Base-by-base conservation (phyloP, 2,113 vertebrate genomes). In the Gambusia holbrooki region DNA sequence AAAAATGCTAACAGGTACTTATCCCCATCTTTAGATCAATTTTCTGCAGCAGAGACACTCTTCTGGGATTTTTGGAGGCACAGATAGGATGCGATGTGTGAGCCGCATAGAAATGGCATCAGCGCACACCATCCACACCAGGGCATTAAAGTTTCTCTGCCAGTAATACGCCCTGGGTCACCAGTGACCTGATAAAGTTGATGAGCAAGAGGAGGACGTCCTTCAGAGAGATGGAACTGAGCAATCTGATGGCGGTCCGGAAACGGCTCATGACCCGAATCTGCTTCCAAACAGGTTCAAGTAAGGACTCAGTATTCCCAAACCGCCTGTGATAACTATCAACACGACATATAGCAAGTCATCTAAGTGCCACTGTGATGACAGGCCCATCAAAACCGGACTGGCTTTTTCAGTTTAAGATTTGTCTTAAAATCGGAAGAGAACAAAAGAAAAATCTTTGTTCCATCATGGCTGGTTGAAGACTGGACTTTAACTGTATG, bases 141-240 rank as follows among this genome's bases (percentile, higher is more conserved):
- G 51, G 51, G 51, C 51, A 25, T n/a, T 58, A 58, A 58, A 25
- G 51, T n/a, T 25, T 25, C 51, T 25, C 25, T 48, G 45, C 45
- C 45, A 17, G 17, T 58, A 58, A 58, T 58, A 58, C n/a, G 51
- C 51, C 51, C 51, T n/a, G 51, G 51, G 51, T 58, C 51, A 58
- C 51, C 51, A n/a, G 51, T 58, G 51, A 58, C 51, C 51, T n/a
- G 51, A 58, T 58, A 58, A 58, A 58, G 51, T n/a, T n/a, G 51
- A 58, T n/a, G 51, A 58, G 51, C 51, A 58, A 25, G 25, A n/a
- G 10, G 51, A 58, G 3, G 51, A 58, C 19, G 25, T 58, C 25
- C 51, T n/a, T 58, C 51, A 10, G 51, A 22, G 51, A 25, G 51
- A 8, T 25, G 22, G 22, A n/a, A n/a, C 3, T 58, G 51, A 58